Evolutionary conservation across 53 echinoderm and acorn worm genomes (phyloP).

Genomic region (Antedon mediterranea): DNA sequence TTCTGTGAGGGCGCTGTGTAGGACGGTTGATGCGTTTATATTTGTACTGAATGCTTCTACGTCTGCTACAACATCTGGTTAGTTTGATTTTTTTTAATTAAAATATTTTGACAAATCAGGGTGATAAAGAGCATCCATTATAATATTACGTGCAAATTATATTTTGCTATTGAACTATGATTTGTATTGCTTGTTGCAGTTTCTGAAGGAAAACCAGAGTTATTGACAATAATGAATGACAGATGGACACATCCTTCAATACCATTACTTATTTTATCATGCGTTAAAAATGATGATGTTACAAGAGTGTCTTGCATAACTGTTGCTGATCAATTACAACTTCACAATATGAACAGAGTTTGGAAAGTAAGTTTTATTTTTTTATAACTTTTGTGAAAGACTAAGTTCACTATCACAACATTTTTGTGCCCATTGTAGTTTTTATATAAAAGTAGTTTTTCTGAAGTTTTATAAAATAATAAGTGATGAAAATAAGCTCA

Average conservation of each 20-base stretch:
- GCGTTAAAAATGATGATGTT: slow-evolving; percentile 26
- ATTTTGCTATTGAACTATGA: too few species aligned
- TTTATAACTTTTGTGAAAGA: neutral
- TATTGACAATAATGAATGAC: slow-evolving; percentile 62
- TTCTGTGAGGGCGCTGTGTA: slow-evolving; percentile 56
- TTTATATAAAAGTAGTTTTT: too few species aligned
- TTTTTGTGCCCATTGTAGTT: too few species aligned
- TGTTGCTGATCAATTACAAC: slow-evolving; percentile 52
- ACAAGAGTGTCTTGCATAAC: slow-evolving; percentile 67
- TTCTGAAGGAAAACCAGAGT: slow-evolving; percentile 26
- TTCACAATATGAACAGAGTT: slow-evolving; percentile 52
- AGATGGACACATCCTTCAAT: slow-evolving; percentile 55
- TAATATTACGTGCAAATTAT: too few species aligned
- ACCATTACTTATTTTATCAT: slow-evolving; percentile 72
- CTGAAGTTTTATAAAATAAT: too few species aligned
- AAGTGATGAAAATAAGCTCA: too few species aligned
- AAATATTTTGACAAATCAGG: slow-evolving; percentile 7
- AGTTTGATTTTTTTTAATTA: neutral
- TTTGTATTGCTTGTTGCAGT: neutral
- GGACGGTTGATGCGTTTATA: slow-evolving; percentile 69
- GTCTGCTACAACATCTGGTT: neutral
- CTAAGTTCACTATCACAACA: too few species aligned
- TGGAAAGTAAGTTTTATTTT: slow-evolving; percentile 57
- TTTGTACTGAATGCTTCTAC: slow-evolving; percentile 69
- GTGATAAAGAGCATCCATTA: too few species aligned